Conservation (phyloP, 1,140 invertebrate genomes). For the Cydia pomonella region DNA sequence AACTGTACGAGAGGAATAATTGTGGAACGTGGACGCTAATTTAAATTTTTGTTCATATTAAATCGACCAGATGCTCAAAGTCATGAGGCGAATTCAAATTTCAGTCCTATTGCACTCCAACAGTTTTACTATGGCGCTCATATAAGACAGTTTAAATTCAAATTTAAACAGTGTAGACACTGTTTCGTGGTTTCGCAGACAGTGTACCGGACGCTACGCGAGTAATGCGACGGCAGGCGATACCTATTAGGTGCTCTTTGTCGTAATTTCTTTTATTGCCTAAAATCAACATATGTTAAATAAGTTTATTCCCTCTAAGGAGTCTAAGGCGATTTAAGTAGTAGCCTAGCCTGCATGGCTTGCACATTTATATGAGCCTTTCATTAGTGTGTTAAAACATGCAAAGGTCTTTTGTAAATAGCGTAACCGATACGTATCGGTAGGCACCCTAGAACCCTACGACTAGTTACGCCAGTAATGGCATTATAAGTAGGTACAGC, state of each 20-base stretch:
- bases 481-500: conserved; percentile 3
- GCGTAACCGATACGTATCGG: conserved; percentile 3
- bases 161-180: background rate
- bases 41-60: conserved; percentile 1
- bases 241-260: too few species aligned
- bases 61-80: background rate
- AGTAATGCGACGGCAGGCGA: too few species aligned
- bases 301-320: too few species aligned
- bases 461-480: background rate
- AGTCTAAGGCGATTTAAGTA: too few species aligned
- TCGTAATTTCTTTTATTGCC: too few species aligned
- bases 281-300: too few species aligned
- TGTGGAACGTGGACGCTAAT: background rate
- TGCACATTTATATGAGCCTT: background rate
- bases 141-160: conserved; percentile 2
- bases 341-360: too few species aligned
- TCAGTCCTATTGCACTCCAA: background rate
- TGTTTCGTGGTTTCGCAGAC: background rate
- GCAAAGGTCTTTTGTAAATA: conserved; percentile 3
- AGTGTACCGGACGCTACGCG: too few species aligned
- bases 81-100: background rate
- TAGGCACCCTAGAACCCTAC: background rate
- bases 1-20: background rate
- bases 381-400: background rate
- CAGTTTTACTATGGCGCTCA: background rate